A percentile compares a stretch with the other conserved stretches of the same genome.
phyloP scores from a whole-genome alignment of 2,888 invertebrate species.

The Torymus auratus region DNA sequence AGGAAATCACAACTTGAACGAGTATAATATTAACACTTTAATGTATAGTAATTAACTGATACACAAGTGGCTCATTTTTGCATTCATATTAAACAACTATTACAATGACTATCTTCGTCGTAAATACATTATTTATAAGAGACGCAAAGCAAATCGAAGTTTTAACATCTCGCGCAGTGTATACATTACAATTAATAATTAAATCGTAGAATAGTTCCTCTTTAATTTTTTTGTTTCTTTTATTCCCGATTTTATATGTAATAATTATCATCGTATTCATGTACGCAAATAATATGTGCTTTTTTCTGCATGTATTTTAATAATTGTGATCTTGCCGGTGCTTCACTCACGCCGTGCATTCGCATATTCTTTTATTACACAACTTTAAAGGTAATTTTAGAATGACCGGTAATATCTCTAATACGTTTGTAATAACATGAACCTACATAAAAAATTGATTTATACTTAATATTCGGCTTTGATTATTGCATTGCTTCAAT shows the following conservation, averaged over 20 bases:
- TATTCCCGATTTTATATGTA: constrained; percentile 21
- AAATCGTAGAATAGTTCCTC: constrained; percentile 41
- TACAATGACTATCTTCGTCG: constrained; percentile 70
- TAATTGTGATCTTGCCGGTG: constrained; percentile 56
- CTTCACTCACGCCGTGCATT: constrained; percentile 41
- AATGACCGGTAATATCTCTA: constrained; percentile 47
- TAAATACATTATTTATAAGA: constrained; percentile 70
- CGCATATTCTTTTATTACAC: constrained; percentile 4
- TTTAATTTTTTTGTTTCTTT: constrained; percentile 23
- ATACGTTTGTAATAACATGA: constrained; percentile 36
- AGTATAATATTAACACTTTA: constrained; percentile 75
- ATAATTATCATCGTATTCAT: constrained; percentile 19
- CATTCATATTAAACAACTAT: constrained; percentile 73
- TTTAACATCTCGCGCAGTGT: constrained; percentile 60
- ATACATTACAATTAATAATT: constrained; percentile 55
- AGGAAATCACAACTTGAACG: constrained; percentile 61
- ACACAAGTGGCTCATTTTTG: constrained; percentile 71
- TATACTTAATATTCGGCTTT: constrained; percentile 23
- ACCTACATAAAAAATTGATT: constrained; percentile 32
- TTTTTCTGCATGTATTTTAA: not conserved
- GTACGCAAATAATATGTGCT: constrained; percentile 17
- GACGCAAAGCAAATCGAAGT: constrained; percentile 70
- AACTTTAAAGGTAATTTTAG: constrained; percentile 35
- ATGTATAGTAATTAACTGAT: constrained; percentile 73
- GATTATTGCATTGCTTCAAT: constrained; percentile 43